Conservation (phyloP, 2,888 invertebrate species). For the Acanthosepion esculentum region DNA sequence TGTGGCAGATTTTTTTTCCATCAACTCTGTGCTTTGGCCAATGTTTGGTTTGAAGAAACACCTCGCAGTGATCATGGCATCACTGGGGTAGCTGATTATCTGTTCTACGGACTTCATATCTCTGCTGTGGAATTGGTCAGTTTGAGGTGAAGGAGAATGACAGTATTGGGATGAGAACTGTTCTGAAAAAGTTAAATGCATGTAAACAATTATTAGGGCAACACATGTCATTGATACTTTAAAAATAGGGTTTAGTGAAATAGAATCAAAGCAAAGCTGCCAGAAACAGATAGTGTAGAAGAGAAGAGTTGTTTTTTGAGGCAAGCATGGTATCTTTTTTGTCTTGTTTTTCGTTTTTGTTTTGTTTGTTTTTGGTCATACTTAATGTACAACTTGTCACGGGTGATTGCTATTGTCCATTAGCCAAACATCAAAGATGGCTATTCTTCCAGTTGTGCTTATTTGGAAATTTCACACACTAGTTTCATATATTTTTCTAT, state of each 20-base stretch:
- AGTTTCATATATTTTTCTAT: background rate
- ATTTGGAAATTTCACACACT: background rate
- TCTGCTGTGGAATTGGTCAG: constrained; percentile 22
- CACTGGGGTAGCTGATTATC: constrained; percentile 1
- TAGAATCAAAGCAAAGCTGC: background rate
- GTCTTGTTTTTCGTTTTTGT: background rate
- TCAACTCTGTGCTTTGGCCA: background rate
- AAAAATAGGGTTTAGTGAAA: constrained; percentile 2
- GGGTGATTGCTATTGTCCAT: background rate
- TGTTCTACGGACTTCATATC: constrained; percentile 15
- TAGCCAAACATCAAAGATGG: background rate
- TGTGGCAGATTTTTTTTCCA: background rate
- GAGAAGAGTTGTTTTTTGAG: background rate
- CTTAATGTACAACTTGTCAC: background rate
- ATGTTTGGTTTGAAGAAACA: constrained; percentile 33
- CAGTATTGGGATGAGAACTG: constrained; percentile 33
- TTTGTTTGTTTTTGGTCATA: background rate
- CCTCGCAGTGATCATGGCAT: constrained; percentile 20
- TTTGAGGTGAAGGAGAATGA: constrained; percentile 22
- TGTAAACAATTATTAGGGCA: background rate
- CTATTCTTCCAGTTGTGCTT: background rate
- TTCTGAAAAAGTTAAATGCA: constrained; percentile 23
- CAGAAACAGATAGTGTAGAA: constrained; percentile 4
- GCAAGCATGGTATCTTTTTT: background rate
- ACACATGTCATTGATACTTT: background rate